Percentiles rank a stretch among this genome's conserved stretches.
These are phyloP conservation scores for Sphinx pinastri DNA, from an alignment of 2,888 invertebrate species.

Conservation along the genomic window DNA sequence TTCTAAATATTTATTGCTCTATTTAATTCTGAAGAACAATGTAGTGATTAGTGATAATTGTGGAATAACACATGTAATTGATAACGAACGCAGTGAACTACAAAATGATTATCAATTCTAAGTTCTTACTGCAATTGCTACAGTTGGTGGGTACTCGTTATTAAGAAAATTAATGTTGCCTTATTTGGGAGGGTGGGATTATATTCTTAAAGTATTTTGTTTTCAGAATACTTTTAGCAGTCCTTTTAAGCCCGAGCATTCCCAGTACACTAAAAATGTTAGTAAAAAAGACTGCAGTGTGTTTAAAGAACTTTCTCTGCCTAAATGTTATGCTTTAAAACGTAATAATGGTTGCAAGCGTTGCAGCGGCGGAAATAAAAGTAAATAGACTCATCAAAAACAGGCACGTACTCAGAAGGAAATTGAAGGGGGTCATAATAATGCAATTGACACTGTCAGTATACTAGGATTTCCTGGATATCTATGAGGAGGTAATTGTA, in stretches of 20 bases:
- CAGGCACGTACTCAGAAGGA: neutral
- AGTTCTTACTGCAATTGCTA: no score
- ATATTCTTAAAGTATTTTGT: no score
- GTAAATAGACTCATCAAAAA: conserved; percentile 34
- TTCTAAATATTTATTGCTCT: no score
- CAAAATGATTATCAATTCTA: no score
- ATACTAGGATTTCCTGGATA: no score
- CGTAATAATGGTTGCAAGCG: conserved; percentile 30
- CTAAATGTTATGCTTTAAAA: conserved; percentile 23
- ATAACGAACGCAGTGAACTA: no score
- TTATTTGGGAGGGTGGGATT: no score
- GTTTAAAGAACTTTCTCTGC: conserved; percentile 7
- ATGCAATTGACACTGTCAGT: neutral
- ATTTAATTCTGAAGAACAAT: no score
- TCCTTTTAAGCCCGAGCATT: neutral
- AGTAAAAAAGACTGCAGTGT: neutral
- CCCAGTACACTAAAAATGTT: neutral
- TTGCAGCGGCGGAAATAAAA: conserved; percentile 33
- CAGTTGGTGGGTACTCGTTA: neutral
- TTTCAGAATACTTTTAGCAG: neutral
- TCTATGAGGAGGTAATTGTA: no score
- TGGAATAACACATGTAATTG: no score
- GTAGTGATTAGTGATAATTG: no score
- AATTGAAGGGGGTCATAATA: neutral
- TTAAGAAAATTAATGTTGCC: neutral